Base-by-base conservation (phyloP, 2,113 vertebrate genomes). In the Phodopus roborovskii region DNA sequence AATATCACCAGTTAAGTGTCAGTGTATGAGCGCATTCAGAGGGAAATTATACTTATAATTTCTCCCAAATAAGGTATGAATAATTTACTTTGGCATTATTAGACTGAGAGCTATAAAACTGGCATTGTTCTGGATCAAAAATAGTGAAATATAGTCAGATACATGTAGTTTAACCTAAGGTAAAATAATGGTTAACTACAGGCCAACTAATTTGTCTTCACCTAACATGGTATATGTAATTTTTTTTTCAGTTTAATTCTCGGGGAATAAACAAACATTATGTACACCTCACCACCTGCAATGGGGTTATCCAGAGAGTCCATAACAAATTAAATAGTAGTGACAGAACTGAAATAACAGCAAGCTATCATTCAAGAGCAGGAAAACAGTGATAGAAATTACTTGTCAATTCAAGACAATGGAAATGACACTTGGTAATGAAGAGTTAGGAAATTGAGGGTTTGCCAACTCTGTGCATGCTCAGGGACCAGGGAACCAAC, bases 1-100 rank as follows among this genome's bases (percentile, higher is more conserved):
- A 93, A 42, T 91, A 74, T 82, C 73, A 78, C 53, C 64, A 48
- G 42, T 71, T 64, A 96, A 77, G 75, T 87, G 36, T 50, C 74
- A 77, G 6, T 86, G 56, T 36, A 48, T 11, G 36, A 20, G 36
- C 60, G n/a, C 45, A 82, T 94, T 94, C 70, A 56, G 50, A 95
- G 58, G 82, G 39, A 77, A 96, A 88, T 77, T 79, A 66, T 45
- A 36, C 48, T 66, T 39, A 84, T 45, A 60, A 66, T 39, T 94
- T 86, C 94, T 90, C 53, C 36, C 71, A 90, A 91, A 85, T 17
- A 48, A 95, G 75, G 36, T 39, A 79, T 79, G 71, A 90, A 86
- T 94, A 83, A 92, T 90, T 90, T 94, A 45, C 81, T 81, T 88
- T 79, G 92, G 90, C 71, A 79, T 64, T 90, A 50, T 53, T 96